Evolutionary conservation across 1,140 invertebrate species (phyloP), one percentile per base, ranked within the genome.

Genomic region (Drosophila sucinea): DNA sequence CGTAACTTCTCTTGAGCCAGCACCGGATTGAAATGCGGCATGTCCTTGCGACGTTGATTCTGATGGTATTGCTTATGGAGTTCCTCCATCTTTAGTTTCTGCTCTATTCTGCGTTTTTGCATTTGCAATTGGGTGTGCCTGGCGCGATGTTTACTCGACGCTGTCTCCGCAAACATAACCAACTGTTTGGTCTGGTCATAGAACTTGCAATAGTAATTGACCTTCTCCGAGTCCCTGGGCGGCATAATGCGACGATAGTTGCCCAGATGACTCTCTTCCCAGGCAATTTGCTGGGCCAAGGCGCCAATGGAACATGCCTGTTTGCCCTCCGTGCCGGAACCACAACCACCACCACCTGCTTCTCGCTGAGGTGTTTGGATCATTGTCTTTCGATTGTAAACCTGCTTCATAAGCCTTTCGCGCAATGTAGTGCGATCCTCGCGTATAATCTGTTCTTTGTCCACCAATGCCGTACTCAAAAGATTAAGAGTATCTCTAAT

Each of bases 401-500:
- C 40, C 11, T 83, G 77, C 0, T 65, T 64, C n/a, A 87, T 30
- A 0, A 89, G 35, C 2, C 84, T 71, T 0, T 81, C 70, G 1
- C 77, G 44, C 0, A 74, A 65, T 29, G 41, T 60, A 0, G 41
- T 58, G 30, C 94, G 93, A 77, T 96, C 96, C 80, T 96, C 95
- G 30, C 95, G 94, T 0, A 97, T 94, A 29, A 96, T 94, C 83
- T 96, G 95, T 58, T 94, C 94, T 87, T 96, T 96, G 81, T 97
- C 96, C 77, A 95, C 96, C 73, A 96, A 94, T 70, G 95, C 95
- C 60, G 97, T 94, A 92, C 97, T 97, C 55, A 98, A 93, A 90
- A 98, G 95, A 7, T 95, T 94, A 71, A 98, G 95, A 1, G 97
- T 97, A 81, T 98, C 97, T 29, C 93, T 94, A 10, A 98, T 92